phyloP scores from a whole-genome alignment of 2,113 vertebrate species.

The Sigmodon hispidus region DNA sequence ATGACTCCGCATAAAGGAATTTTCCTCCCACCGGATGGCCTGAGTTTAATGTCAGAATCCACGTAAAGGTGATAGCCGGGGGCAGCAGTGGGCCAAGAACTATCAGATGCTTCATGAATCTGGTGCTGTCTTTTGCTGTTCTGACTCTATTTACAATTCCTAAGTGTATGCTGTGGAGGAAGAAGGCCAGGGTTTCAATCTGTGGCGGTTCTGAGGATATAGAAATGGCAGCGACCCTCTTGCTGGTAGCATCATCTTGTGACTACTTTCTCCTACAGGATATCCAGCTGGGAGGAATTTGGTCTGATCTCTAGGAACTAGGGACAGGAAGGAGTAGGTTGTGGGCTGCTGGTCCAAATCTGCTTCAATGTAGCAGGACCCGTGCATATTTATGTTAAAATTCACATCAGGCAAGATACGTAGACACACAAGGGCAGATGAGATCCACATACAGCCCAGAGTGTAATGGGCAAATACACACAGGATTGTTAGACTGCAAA shows the following conservation, averaged over 20 bases:
- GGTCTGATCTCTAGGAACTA: not conserved
- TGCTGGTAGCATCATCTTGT: not conserved
- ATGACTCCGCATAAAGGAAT: not conserved
- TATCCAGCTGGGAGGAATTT: not conserved
- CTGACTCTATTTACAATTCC: not conserved
- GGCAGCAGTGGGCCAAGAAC: not conserved
- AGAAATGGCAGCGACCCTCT: not conserved
- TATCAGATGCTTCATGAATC: not conserved
- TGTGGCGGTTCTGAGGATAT: not conserved
- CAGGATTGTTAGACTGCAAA: fast-evolving
- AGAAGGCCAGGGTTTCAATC: not conserved
- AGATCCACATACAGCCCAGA: not conserved
- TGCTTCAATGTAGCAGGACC: not conserved
- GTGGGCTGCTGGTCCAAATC: not conserved
- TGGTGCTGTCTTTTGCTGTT: not conserved
- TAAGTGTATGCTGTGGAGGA: not conserved
- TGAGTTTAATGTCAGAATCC: not conserved
- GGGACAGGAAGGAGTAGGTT: not conserved
- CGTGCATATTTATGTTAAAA: not conserved
- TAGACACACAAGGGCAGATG: fast-evolving
- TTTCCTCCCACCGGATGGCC: not conserved
- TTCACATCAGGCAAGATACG: not conserved
- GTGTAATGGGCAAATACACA: not conserved
- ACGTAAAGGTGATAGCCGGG: not conserved
- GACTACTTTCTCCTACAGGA: not conserved